A percentile compares a stretch with the other conserved stretches of the same genome.
Conservation (phyloP, 2,888 invertebrate species). For the Crioceris asparagi region DNA sequence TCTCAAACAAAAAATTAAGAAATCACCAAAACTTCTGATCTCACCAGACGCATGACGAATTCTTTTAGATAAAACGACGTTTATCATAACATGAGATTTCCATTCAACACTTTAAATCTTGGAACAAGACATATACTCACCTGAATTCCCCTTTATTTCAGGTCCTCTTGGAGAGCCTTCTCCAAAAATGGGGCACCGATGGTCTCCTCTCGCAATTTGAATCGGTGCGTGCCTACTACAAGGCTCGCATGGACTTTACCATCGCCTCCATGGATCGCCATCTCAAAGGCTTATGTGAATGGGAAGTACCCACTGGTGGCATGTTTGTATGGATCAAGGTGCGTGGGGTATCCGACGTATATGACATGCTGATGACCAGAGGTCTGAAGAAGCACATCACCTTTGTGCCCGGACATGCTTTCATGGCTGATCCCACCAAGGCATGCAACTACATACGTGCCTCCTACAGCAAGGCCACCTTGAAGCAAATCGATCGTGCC, state of each 20-base stretch:
- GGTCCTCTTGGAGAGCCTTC: conserved; percentile 46
- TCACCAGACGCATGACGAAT: no score
- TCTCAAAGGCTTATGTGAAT: conserved; percentile 52
- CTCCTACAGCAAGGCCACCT: conserved; percentile 57
- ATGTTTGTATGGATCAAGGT: conserved; percentile 72
- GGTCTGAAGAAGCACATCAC: conserved; percentile 58
- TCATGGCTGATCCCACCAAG: conserved; percentile 49
- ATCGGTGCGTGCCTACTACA: conserved; percentile 52
- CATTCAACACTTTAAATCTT: no score
- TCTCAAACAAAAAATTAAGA: no score
- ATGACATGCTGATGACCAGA: conserved; percentile 59
- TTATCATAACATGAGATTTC: no score
- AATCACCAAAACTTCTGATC: no score
- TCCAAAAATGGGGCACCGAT: conserved; percentile 48
- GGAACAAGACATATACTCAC: no score
- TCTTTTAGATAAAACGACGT: no score
- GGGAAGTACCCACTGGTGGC: conserved; percentile 57
- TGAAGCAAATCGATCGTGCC: conserved; percentile 54
- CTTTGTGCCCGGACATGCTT: conserved; percentile 65
- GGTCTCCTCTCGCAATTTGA: conserved; percentile 50
- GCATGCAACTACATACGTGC: conserved; percentile 59
- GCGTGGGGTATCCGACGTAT: conserved; percentile 55
- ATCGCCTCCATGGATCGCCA: conserved; percentile 48
- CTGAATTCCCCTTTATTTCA: conserved; percentile 34
- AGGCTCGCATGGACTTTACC: conserved; percentile 50